Base-by-base conservation (phyloP, 2,888 invertebrate species). In the Drosophila peninsularis region DNA sequence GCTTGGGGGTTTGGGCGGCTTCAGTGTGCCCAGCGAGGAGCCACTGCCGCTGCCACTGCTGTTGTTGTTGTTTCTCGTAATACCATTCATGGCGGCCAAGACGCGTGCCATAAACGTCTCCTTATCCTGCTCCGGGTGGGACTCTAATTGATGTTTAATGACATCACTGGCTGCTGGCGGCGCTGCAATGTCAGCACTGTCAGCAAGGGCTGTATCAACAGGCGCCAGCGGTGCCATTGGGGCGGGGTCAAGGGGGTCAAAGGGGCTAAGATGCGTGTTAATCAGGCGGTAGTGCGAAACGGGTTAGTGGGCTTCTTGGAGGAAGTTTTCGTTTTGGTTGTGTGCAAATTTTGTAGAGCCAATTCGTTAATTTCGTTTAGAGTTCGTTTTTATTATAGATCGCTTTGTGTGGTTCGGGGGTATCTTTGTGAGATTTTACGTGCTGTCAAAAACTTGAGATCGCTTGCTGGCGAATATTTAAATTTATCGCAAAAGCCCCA, bases 1-100 rank as follows among this genome's bases (percentile, higher is more conserved):
- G 66, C 86, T 84, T 42, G 91, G 91, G 32, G 92, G 92, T 58
- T 88, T 87, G 13, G 92, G 91, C 47, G 92, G 91, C 47, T 89
- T 90, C 7, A 57, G 56, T 6, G 44, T 73, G 57, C 90, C 82
- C 55, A 88, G 47, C 45, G 90, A 88, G 50, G 89, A 87, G 41
- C 74, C 78, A 34, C 86, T 89, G 50, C 79, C 75, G 55, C 77
- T 78, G 61, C 68, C 62, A 13, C 69, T 58, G 49, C 72, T 79
- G 37, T 61, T 72, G 65, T 78, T 74, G 58, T 60, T 55, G 62
- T 57, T 61, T 61, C 61, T 68, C 54, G 67, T 53, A 27, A 78
- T 62, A 10, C 88, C 86, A 27, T 84, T 82, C 91, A 91, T 91
- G 42, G 91, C 90, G 69, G 76, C 77, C 44, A 82, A 58, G 3